Base-by-base conservation (phyloP, 1,140 invertebrate species). In the Conopomorpha cramerella region DNA sequence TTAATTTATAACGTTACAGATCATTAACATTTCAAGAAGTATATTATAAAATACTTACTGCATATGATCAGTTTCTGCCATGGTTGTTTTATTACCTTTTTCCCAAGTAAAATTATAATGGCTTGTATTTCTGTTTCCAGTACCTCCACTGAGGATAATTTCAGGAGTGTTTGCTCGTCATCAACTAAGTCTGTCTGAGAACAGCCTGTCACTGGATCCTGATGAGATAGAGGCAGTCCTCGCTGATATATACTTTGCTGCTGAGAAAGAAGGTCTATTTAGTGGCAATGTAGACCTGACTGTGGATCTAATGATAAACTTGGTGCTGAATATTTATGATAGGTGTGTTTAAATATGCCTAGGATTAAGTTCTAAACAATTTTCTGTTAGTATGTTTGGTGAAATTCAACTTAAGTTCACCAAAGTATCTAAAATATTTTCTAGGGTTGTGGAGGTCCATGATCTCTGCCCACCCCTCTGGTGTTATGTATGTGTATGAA, bases 261-360 rank as follows among this genome's bases (percentile, higher is more conserved):
- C 83, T 1, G 80, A 83, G 40, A 85, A 84, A 46, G 79, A 81
- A 50, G 77, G 76, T 30, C 36, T 80, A 16, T 77, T 71, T 30
- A 66, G 38, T 42, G 78, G 79, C 23, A 79, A 85, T 48, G 73
- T 84, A 32, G 80, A 84, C 43, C 47, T 79, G 35, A 66, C 77
- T 31, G 79, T 82, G 13, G 82, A 85, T 44, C 46, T 86, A 16
- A 59, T 82, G 36, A 60, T 84, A 17, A 85, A 85, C 55, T 77
- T 85, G 37, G 55, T 87, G 15, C 72, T 85, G 12, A 85, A 85
- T 73, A 60, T 85, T 42, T 86, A 80, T 80, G 85, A 86, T 59
- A 71, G 66, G 84, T 85, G 70, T 67, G 76, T 34, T 14, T 11
- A n/a, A n/a, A n/a, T n/a, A n/a, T n/a, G n/a, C n/a, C n/a, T n/a